Base-by-base conservation (phyloP, 2,888 invertebrate species). In the Clepsis dumicolana region DNA sequence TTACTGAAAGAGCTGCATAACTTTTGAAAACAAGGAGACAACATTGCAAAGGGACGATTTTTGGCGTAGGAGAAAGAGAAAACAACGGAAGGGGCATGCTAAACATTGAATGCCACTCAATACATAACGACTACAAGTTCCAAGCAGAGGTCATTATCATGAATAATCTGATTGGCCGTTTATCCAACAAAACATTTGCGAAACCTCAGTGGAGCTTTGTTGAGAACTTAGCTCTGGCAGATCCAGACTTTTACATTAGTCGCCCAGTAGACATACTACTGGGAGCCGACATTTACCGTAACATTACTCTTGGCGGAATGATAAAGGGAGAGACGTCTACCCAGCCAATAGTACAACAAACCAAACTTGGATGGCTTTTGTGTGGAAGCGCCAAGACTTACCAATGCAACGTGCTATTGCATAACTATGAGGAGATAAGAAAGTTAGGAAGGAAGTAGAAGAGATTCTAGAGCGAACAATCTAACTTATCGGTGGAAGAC, bases 191-290 rank as follows among this genome's bases (percentile, higher is more conserved):
- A 48, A 48, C 48, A 48, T 48, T 21, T 10, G 21, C 18, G 1
- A 48, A 48, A 14, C 73, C 74, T 18, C 8, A 57, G 8, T 75
- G 74, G 73, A 7, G 56, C 32, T 57, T 71, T 52, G 48, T 74
- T 16, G 63, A 72, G 59, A 62, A 70, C 24, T 59, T 76, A 16
- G 8, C 60, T 27, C 60, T 73, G 29, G 73, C 75, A 14, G 73
- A 75, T 60, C 74, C 75, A 10, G 72, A 76, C n/a, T 74, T 71
- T 48, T 57, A 70, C 29, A 48, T 56, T 7, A n/a, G n/a, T n/a
- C n/a, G n/a, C n/a, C n/a, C n/a, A n/a, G n/a, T n/a, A n/a, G n/a
- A n/a, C n/a, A n/a, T 73, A 24, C 38, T 70, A 57, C 35, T 73
- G 1, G 73, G 71, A 18, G 74, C 73, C 7, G 74, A 74, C 25